Conservation (phyloP, 1,140 invertebrate species). For the Pantala flavescens region DNA sequence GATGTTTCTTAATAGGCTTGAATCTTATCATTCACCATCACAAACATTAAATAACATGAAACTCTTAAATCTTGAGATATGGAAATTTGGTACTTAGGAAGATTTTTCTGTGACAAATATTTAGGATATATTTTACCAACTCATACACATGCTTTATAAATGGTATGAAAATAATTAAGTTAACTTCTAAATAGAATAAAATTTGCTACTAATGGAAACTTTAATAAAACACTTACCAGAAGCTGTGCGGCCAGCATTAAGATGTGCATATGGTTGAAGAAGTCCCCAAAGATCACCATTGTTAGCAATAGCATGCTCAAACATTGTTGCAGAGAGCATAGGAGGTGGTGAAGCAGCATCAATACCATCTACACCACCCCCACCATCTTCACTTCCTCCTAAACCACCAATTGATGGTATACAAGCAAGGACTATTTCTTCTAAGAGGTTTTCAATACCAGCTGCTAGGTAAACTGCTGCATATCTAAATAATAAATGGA, state of each 20-base stretch:
- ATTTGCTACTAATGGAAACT: too few relatives aligned
- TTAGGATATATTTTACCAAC: too few relatives aligned
- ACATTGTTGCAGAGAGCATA: slow-evolving; percentile 58
- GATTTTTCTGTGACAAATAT: too few relatives aligned
- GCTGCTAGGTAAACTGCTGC: slow-evolving; percentile 81
- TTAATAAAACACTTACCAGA: slow-evolving; percentile 47
- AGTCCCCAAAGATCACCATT: slow-evolving; percentile 81
- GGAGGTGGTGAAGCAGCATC: slow-evolving; percentile 41
- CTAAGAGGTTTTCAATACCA: slow-evolving; percentile 76
- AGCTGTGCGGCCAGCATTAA: slow-evolving; percentile 75
- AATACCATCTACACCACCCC: not conserved
- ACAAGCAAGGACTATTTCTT: slow-evolving; percentile 71
- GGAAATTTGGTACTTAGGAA: too few relatives aligned
- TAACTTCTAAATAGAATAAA: too few relatives aligned
- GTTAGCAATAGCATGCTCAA: slow-evolving; percentile 75
- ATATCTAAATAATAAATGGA: slow-evolving; percentile 48
- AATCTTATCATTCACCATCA: too few relatives aligned
- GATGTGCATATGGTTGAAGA: slow-evolving; percentile 77
- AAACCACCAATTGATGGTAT: slow-evolving; percentile 37
- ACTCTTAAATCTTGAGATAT: too few relatives aligned
- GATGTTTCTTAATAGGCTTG: too few relatives aligned
- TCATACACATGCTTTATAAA: too few relatives aligned
- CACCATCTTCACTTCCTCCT: slow-evolving; percentile 12
- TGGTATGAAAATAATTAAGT: too few relatives aligned
- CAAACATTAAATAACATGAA: too few relatives aligned